These are phyloP conservation scores for Argya squamiceps DNA, from an alignment of 2,797 vertebrate genomes.

Conservation along the genomic window DNA sequence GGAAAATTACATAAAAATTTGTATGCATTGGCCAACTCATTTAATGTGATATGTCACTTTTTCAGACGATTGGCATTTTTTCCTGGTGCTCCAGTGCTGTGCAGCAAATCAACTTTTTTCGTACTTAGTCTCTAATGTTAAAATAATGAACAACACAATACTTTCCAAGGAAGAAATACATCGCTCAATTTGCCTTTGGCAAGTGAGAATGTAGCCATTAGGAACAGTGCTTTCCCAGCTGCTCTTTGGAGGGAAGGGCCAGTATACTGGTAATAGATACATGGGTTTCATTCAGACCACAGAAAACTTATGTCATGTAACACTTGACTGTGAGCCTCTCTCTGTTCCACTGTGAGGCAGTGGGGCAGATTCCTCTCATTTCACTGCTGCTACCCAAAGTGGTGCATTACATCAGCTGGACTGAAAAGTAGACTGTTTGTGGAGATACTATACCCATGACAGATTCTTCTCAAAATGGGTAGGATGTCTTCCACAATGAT, in stretches of 20 bases:
- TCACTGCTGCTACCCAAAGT: background rate
- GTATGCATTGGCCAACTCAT: background rate
- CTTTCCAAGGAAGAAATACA: conserved; percentile 15
- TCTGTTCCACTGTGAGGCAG: background rate
- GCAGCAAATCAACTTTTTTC: background rate
- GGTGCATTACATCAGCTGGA: background rate
- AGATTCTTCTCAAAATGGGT: background rate
- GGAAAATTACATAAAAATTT: conserved; percentile 25
- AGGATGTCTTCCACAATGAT: background rate
- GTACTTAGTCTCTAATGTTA: background rate
- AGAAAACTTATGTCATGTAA: background rate
- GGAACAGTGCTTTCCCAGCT: background rate
- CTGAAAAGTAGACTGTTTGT: background rate
- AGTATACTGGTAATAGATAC: background rate
- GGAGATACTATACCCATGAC: background rate
- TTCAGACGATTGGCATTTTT: background rate
- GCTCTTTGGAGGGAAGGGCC: background rate
- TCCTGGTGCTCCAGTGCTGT: background rate
- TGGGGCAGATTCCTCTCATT: background rate
- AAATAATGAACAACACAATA: conserved; percentile 31
- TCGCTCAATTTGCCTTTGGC: conserved; percentile 6
- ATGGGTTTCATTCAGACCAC: background rate
- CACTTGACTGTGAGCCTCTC: background rate
- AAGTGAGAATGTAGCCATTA: background rate
- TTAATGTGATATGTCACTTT: background rate